Evolutionary conservation across 1,140 invertebrate species (phyloP).

Genomic region (Calephelis nemesis): DNA sequence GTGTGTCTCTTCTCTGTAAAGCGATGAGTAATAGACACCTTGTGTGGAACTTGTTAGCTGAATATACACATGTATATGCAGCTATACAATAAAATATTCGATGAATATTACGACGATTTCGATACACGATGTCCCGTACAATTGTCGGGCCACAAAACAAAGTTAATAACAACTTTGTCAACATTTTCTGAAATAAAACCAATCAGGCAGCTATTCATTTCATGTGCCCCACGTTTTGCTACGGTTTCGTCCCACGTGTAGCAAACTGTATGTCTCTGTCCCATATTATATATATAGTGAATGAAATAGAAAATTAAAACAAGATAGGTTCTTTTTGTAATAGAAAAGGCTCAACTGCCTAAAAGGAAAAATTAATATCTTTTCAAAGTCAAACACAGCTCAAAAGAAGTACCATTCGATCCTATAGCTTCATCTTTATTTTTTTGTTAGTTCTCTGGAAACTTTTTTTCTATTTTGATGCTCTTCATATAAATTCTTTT

Average conservation of each 20-base stretch:
- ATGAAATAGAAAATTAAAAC: conserved; percentile 30
- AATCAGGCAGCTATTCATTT: conserved; percentile 34
- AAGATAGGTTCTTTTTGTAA: conserved; percentile 36
- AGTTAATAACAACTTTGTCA: conserved; percentile 22
- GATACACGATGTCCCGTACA: conserved; percentile 47
- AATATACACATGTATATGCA: conserved; percentile 34
- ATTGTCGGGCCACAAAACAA: conserved; percentile 47
- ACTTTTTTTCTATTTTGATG: background rate
- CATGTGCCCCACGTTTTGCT: conserved; percentile 33
- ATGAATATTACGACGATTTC: conserved; percentile 48
- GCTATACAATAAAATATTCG: too few relatives aligned
- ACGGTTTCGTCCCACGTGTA: conserved; percentile 32
- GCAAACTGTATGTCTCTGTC: conserved; percentile 27
- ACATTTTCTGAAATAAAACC: conserved; percentile 25
- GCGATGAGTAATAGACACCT: too few relatives aligned
- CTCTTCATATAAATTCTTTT: background rate
- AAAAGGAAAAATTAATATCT: conserved; percentile 25
- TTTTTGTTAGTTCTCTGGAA: background rate
- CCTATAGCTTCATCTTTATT: background rate
- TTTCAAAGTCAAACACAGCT: conserved; percentile 31
- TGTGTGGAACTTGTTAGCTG: conserved; percentile 25
- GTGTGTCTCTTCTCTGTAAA: background rate
- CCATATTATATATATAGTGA: conserved; percentile 28
- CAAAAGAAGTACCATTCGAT: background rate
- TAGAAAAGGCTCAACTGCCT: conserved; percentile 33